phyloP scores from a whole-genome alignment of 2,113 vertebrate species.

The Neogobius melanostomus region DNA sequence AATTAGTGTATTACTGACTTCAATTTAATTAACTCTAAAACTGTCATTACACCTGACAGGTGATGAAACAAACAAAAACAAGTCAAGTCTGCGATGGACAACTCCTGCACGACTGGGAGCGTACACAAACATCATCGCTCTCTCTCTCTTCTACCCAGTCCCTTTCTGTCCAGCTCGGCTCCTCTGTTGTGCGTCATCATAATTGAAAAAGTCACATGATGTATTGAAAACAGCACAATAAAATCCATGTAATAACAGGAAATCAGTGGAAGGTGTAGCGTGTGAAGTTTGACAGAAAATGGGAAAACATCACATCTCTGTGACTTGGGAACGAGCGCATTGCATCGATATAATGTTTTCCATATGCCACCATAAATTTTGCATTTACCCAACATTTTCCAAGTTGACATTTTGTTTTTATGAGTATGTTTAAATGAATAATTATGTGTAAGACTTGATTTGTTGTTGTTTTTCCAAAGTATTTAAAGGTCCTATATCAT shows the following conservation, averaged over 20 bases:
- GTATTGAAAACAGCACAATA: slow-evolving; percentile 4
- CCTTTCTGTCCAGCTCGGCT: slow-evolving; percentile 7
- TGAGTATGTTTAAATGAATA: not conserved
- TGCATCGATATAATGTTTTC: slow-evolving; percentile 15
- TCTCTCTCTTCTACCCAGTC: not conserved
- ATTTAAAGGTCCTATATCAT: slow-evolving; percentile 9
- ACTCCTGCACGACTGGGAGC: too few relatives aligned
- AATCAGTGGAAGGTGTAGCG: slow-evolving; percentile 10
- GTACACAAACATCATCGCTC: not conserved
- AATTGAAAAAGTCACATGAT: slow-evolving; percentile 29
- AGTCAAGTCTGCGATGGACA: too few relatives aligned
- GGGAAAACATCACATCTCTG: not conserved
- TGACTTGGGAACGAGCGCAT: not conserved
- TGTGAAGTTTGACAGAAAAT: slow-evolving; percentile 11
- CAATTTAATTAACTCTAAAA: too few relatives aligned
- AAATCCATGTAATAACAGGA: slow-evolving; percentile 16
- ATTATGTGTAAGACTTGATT: not conserved
- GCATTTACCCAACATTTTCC: not conserved
- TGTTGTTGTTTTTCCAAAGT: slow-evolving; percentile 5
- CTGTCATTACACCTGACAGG: too few relatives aligned
- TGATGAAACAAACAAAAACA: too few relatives aligned
- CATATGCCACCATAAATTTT: slow-evolving; percentile 1
- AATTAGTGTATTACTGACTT: too few relatives aligned
- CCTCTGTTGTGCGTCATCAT: slow-evolving; percentile 18
- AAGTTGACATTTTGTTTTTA: not conserved